Evolutionary conservation across 2,113 vertebrate species (phyloP), one percentile per base, ranked within the genome.

Genomic region (Scolopax mira): DNA sequence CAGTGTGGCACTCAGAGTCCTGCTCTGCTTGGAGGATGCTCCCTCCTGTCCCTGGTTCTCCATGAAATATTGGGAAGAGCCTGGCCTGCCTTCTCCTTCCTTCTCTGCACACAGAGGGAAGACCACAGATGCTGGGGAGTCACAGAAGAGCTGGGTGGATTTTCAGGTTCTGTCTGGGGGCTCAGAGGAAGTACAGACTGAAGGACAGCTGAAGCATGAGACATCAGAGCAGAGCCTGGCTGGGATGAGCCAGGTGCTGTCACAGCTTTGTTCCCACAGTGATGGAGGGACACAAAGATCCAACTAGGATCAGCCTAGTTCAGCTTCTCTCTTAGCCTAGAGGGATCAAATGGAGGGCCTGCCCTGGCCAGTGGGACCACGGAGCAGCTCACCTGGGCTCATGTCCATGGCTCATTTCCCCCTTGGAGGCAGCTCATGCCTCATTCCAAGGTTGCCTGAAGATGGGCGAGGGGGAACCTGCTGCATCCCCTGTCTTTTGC

Each of bases 231-330:
- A 72, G 62, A 80, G 58, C n/a, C 48, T 61, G 85, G 17, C 48
- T 87, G 73, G 44, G 73, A 22, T 46, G 31, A 51, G 46, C 51
- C 51, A 51, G 30, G 42, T 52, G 23, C 27, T 82, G 52, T 31
- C 0, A 0, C 66, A 72, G 65, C 48, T 19, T 60, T 60, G 48
- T 25, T 79, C 62, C 75, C 2, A 9, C 7, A 15, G 3, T 16
- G 71, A 19, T 75, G 84, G 39, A 85, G 46, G 31, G 15, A 35
- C 0, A 1, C 60, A 30, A 55, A 28, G 22, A 12, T 0, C 46
- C 65, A 44, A 21, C 35, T 21, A 24, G 51, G 25, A 81, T 61
- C 93, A 60, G 57, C 61, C 31, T 13, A 1, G 11, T 12, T 54
- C 69, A 70, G 30, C 65, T 66, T 57, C 83, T 79, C 21, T 39